Evolutionary conservation across 1,140 invertebrate species (phyloP), one percentile per base, ranked within the genome.

Genomic region (Euborellia annulipes): DNA sequence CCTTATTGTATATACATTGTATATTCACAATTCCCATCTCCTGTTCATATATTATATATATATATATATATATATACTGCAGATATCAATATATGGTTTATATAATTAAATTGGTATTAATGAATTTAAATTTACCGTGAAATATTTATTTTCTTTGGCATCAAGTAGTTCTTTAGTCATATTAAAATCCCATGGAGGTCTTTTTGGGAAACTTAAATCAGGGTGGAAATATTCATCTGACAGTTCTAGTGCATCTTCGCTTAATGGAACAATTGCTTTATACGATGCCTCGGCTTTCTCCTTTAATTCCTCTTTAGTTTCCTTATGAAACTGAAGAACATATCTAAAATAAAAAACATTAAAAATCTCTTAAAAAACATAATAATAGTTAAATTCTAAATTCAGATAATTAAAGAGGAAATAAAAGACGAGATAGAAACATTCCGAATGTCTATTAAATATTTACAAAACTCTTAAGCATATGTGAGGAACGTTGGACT

Each of bases 141-240:
- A 86, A 65, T 86, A 86, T 56, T 63, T 70, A 55, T 82, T 75
- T 61, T 89, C 85, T 57, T 70, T 73, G 3, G 66, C 64, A 47
- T 91, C 82, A 8, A 94, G 62, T 41, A 78, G 62, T 22, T 79
- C 72, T 49, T 76, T 77, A 2, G 68, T 70, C 70, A 83, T 78
- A 7, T 66, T 67, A 56, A 78, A 82, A 56, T 78, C 71, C 88
- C 88, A 93, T 0, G 71, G 59, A 2, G 88, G 88, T 54, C 89
- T 64, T 51, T 78, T 79, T 0, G 89, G 88, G 61, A 92, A 87
- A 52, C 82, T 75, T 16, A 88, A 61, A 4, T 73, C 78, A 1
- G 68, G 56, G n/a, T 75, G 72, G 61, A 81, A 86, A 50, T 78
- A 68, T 39, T 76, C 71, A 0, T 68, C 62, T 37, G 77, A 69